phyloP scores from a whole-genome alignment of 2,888 invertebrate genomes.

The Ashinkailepas kermadecensis region DNA sequence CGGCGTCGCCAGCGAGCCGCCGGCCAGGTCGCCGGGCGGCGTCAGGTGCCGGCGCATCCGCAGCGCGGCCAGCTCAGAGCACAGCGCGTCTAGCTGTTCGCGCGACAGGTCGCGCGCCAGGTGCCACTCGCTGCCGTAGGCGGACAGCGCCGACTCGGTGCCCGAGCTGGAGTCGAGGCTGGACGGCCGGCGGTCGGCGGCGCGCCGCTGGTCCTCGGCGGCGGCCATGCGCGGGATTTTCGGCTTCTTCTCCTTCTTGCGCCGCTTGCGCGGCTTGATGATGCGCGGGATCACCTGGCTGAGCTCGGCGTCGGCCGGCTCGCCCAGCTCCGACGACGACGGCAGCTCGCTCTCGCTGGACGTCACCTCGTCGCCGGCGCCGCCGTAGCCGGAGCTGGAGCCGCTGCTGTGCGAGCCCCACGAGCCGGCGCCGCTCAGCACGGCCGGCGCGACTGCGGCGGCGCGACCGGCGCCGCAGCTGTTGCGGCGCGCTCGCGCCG shows the following conservation, averaged over 20 bases:
- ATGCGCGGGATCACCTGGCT: slow-evolving; percentile 70
- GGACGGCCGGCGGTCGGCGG: slow-evolving; percentile 1
- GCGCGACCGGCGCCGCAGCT: neutral
- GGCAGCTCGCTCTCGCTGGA: slow-evolving; percentile 13
- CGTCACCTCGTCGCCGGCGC: neutral
- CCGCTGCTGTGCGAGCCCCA: slow-evolving; percentile 30
- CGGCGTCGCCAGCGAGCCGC: neutral
- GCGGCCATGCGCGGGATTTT: slow-evolving; percentile 19
- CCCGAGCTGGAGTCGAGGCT: neutral
- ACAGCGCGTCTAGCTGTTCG: neutral
- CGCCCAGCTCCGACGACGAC: slow-evolving; percentile 25
- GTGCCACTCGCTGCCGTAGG: neutral
- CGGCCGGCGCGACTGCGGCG: neutral
- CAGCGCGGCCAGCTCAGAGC: neutral
- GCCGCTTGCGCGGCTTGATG: slow-evolving; percentile 78
- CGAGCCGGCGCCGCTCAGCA: slow-evolving; percentile 29
- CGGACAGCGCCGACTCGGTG: neutral
- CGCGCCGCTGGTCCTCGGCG: slow-evolving; percentile 8
- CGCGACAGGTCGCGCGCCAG: neutral
- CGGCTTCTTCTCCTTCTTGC: slow-evolving; percentile 63
- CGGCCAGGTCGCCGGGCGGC: slow-evolving; percentile 7
- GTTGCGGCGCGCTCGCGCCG: neutral
- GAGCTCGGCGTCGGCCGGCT: slow-evolving; percentile 55
- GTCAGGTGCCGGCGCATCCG: slow-evolving; percentile 11
- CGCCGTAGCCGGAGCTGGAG: neutral